Base-by-base conservation (phyloP, 2,888 invertebrate genomes). In the Anarsia innoxiella region DNA sequence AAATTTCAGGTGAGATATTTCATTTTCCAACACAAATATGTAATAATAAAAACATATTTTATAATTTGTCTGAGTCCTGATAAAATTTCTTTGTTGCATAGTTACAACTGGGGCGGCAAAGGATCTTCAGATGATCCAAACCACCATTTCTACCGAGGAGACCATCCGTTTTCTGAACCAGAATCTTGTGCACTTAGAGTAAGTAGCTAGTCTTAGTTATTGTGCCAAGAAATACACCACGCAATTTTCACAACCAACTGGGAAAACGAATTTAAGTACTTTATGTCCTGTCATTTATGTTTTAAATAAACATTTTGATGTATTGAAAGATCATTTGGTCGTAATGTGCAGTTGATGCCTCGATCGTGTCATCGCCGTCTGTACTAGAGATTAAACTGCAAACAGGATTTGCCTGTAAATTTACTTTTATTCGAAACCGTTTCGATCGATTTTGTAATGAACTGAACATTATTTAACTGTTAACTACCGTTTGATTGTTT, bases 1-100 rank as follows among this genome's bases (percentile, higher is more conserved):
- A 40, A 96, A 96, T 70, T 96, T 93, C 64, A 93, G 93, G 80
- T 82, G 8, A 19, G 8, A 19, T 19, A 19, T 19, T 19, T 5
- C 19, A 5, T 19, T 8, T 19, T 19, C 8, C 3, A 19, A 19
- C 19, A 19, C 19, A 19, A 19, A 5, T 19, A 5, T 19, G 19
- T 8, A 19, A 19, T 19, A 19, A 19, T 8, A 3, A 19, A 19
- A 8, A 5, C 3, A 19, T 19, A 8, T 19, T 19, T 5, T 19
- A 5, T 19, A 3, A 19, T 3, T 19, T 19, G 19, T 19, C 4
- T 8, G 19, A n/a, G n/a, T n/a, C n/a, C n/a, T n/a, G n/a, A n/a
- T n/a, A n/a, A n/a, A n/a, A n/a, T n/a, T n/a, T n/a, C n/a, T n/a
- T n/a, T n/a, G n/a, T n/a, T n/a, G n/a, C n/a, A n/a, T n/a, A n/a